Evolutionary conservation across 1,140 invertebrate species (phyloP).

Genomic region (Aphis gossypii): DNA sequence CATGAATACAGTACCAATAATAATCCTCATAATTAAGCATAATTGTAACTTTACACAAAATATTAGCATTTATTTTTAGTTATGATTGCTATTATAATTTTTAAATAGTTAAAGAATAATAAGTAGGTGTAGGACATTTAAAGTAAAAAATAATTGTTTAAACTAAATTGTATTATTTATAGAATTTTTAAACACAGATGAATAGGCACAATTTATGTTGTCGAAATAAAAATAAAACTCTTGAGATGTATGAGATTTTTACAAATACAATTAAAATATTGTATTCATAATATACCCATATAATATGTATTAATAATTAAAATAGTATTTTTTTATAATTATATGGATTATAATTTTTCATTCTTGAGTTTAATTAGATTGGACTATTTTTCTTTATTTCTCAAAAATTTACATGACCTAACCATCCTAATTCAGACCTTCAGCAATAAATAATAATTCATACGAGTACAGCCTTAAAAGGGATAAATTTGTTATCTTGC

Average conservation of each 20-base stretch:
- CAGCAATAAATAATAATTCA: too few relatives aligned
- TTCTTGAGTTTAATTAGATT: neutral
- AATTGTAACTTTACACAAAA: neutral
- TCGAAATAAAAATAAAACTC: neutral
- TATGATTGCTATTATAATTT: neutral
- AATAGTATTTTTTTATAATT: neutral
- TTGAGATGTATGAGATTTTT: neutral
- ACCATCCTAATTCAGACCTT: too few relatives aligned
- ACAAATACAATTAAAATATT: neutral
- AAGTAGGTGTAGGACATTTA: neutral
- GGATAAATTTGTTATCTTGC: neutral
- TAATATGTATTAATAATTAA: neutral
- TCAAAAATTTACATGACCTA: too few relatives aligned
- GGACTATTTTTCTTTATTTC: neutral
- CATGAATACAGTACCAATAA: neutral
- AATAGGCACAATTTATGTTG: neutral
- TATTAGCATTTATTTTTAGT: neutral
- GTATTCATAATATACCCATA: neutral
- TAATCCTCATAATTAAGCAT: neutral
- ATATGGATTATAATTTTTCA: neutral
- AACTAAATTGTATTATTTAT: neutral
- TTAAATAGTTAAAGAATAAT: neutral
- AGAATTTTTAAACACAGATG: neutral
- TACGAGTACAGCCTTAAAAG: neutral
- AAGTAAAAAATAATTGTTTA: neutral